A percentile compares a stretch with the other conserved stretches of the same genome.
phyloP scores from a whole-genome alignment of 30 jellyfish, hydroid and myxozoan genomes.

The Turritopsis rubra region DNA sequence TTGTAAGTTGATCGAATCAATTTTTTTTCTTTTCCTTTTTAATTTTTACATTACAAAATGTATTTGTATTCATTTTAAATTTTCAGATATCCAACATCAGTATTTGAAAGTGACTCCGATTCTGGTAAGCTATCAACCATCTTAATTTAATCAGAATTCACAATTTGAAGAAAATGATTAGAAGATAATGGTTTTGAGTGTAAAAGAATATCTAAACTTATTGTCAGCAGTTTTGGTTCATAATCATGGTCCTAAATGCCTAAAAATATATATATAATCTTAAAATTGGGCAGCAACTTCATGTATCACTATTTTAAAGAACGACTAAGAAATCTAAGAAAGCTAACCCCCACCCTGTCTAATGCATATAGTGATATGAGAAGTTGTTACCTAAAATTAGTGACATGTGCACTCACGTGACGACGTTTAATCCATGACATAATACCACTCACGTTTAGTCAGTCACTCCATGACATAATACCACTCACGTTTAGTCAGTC shows the following conservation, averaged over 20 bases:
- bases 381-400: no score
- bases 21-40: background rate
- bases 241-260: no score
- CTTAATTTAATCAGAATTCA: background rate
- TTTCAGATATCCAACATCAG: conserved; percentile 91
- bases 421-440: background rate
- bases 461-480: background rate
- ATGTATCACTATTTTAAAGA: no score
- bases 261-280: no score
- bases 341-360: no score
- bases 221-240: no score
- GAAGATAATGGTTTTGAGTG: no score
- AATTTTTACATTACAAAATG: background rate
- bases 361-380: no score
- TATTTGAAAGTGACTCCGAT: conserved; percentile 96
- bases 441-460: background rate
- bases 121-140: conserved; percentile 50
- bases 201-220: no score
- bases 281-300: no score
- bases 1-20: conserved; percentile 60
- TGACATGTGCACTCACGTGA: background rate
- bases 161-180: no score
- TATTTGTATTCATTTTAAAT: background rate
- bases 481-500: background rate
- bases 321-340: no score